Evolutionary conservation across 2,888 invertebrate genomes (phyloP), one percentile per base, ranked within the genome.

Genomic region (Amphipyra berbera): DNA sequence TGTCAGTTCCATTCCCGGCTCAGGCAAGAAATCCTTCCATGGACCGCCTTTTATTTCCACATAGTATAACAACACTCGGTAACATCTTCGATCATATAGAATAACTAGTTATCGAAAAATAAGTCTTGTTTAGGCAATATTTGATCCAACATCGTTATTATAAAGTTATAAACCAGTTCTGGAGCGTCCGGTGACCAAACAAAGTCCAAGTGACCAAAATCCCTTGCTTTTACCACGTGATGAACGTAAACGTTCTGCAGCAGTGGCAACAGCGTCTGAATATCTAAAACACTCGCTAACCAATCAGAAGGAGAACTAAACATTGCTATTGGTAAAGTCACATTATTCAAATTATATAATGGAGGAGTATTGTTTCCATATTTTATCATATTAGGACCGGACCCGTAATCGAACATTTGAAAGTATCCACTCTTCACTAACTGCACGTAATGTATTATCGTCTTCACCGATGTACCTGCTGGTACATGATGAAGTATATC

Each of bases 131-230:
- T 40, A 0, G 50, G 49, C 21, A 37, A 13, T 14, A 42, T 37
- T 53, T 76, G 41, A 15, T 73, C 57, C 27, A 86, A 61, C 30
- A 80, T 45, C 15, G 79, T 61, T 6, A 81, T 21, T 45, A 84
- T 48, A 9, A 69, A 54, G 53, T 69, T 42, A 71, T 77, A 87
- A 7, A 88, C 66, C 8, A 83, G 59, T 2, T 72, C 15, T 2
- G 78, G 62, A 1, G 85, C 85, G 2, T 82, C 68, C n/a, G 78
- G 70, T 13, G 79, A 81, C 82, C 83, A 88, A 30, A 88, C 33
- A 61, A 90, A 90, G 68, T 89, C 88, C 4, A 82, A 81, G 44
- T 90, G 90, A 15, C 80, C 79, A 45, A 90, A 90, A 13, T 79
- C 63, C 0, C 62, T 13, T 6, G 56, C 65, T 37, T 65, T 76